Base-by-base conservation (phyloP, 2,113 vertebrate species). In the Tachysurus fulvidraco region DNA sequence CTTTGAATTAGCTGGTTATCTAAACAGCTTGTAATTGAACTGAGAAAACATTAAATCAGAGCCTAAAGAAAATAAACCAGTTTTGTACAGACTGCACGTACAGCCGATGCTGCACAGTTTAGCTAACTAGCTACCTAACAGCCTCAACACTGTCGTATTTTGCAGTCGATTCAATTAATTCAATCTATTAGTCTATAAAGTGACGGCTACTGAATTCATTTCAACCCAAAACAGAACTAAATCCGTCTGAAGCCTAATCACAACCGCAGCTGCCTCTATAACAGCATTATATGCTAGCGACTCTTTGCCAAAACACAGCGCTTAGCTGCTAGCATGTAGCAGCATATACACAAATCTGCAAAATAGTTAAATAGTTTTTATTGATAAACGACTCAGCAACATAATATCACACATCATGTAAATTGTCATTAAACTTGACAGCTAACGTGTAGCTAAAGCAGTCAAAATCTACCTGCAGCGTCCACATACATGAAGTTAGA, bases 401-500 rank as follows among this genome's bases (percentile, higher is more conserved):
- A 25, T 44, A 10, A 50, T 1, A 9, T 21, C 16, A 2, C 13
- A 46, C 7, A 19, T n/a, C 25, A n/a, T 13, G 25, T 28, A 62
- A 46, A 76, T 19, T 5, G 6, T 5, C 50, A 55, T 71, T 62
- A 84, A 59, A 84, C 36, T n/a, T 7, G 25, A 23, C 28, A 57
- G 19, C 28, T 30, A 57, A 55, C 9, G 16, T 36, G 7, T 65
- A 46, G 0, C 21, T 36, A 64, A 62, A 12, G 28, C 30, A 44
- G 9, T 46, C 14, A 36, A 76, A 62, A 28, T 28, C 28, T 55
- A 82, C 69, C 80, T 77, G 80, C 69, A 3, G 85, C 41, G 65
- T 62, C 79, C 79, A 82, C 76, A 12, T 64, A 85, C 73, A 30
- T 13, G 44, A 78, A 60, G 84, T 52, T 5, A 74, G 44, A 64